Conservation (phyloP, 2,797 vertebrate species). For the Graptemys geographica region DNA sequence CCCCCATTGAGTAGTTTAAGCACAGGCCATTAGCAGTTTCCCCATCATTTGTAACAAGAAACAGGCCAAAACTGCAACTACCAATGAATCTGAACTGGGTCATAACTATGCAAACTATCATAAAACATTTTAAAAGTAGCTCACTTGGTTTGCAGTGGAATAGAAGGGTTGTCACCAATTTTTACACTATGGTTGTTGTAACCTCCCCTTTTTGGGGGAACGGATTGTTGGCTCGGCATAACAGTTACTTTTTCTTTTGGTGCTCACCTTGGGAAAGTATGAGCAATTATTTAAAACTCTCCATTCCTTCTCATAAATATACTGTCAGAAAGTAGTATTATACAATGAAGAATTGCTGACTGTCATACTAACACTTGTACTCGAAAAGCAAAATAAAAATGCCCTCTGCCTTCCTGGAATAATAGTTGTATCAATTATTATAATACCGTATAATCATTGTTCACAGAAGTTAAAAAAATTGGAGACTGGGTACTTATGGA, state of each 20-base stretch:
- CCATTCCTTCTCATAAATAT: fast-evolving
- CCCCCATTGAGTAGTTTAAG: fast-evolving
- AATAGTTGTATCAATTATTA: fast-evolving
- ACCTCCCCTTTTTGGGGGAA: not conserved
- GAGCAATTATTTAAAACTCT: slow-evolving; percentile 10
- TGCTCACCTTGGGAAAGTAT: not conserved
- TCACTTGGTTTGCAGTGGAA: fast-evolving
- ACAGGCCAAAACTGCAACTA: not conserved
- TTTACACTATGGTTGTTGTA: fast-evolving
- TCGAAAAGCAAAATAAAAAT: fast-evolving
- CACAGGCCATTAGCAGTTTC: fast-evolving
- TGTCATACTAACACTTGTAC: not conserved
- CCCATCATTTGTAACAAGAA: fast-evolving
- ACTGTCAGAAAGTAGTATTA: fast-evolving
- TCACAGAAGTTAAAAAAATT: fast-evolving
- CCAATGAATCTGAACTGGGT: not conserved
- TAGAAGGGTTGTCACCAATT: not conserved
- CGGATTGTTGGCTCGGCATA: not conserved
- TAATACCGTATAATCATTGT: fast-evolving
- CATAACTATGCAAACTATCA: not conserved
- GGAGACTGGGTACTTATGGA: fast-evolving
- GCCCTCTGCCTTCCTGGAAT: not conserved
- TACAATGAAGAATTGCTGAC: not conserved
- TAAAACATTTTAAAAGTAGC: not conserved
- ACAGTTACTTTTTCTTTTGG: not conserved